A percentile compares a stretch with the other conserved stretches of the same genome.
Conservation (phyloP, 2,113 vertebrate species). For the Semicossyphus pulcher region DNA sequence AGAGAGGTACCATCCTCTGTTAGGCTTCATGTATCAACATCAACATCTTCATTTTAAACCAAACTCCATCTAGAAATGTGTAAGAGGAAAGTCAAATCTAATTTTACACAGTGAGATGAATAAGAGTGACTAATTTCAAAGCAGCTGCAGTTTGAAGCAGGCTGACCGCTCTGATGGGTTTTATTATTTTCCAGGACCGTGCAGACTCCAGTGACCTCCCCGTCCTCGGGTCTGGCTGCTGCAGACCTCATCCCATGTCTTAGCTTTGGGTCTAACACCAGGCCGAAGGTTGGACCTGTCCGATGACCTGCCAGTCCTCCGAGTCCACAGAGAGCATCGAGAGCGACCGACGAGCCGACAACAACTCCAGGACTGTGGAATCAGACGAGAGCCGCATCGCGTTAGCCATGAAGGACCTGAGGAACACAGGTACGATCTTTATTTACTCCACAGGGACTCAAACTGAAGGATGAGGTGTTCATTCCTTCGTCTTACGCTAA, state of each 20-base stretch:
- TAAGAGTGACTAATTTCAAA: background rate
- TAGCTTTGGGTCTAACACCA: conserved; percentile 27
- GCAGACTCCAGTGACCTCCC: background rate
- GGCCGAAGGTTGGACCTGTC: conserved; percentile 50
- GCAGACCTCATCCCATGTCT: conserved; percentile 59
- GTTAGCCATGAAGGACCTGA: conserved; percentile 85
- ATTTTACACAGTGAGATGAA: too few relatives aligned
- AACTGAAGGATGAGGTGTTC: background rate
- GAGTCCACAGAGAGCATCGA: conserved; percentile 81
- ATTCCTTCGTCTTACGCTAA: background rate
- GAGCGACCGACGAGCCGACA: conserved; percentile 65
- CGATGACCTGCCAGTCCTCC: conserved; percentile 88
- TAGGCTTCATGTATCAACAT: too few relatives aligned
- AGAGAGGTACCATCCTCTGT: too few relatives aligned
- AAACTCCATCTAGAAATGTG: too few relatives aligned
- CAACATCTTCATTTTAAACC: too few relatives aligned
- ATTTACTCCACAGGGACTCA: background rate
- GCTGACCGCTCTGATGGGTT: background rate
- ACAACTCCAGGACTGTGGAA: conserved; percentile 59
- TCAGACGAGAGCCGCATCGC: conserved; percentile 82
- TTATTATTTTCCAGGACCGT: background rate
- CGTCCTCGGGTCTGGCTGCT: background rate
- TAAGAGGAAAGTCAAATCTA: too few relatives aligned
- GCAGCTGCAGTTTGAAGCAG: background rate
- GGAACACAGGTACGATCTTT: conserved; percentile 77